Percentiles rank a stretch among this genome's conserved stretches.
Conservation (phyloP, 2,113 vertebrate genomes). For the Bubo bubo region DNA sequence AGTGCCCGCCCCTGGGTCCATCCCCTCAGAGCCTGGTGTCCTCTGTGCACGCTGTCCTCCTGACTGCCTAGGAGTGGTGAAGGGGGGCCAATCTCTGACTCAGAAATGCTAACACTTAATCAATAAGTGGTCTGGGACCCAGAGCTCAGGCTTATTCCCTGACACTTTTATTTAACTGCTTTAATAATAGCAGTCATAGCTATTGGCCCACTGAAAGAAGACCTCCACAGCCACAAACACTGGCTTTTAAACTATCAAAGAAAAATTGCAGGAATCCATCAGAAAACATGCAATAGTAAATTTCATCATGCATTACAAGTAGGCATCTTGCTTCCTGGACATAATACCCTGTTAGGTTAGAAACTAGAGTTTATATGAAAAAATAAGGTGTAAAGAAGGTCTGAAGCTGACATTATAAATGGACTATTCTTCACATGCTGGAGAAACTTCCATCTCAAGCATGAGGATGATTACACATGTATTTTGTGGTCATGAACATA, state of each 20-base stretch:
- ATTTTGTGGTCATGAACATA: background rate
- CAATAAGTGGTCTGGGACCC: background rate
- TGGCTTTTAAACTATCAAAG: background rate
- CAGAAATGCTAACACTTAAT: background rate
- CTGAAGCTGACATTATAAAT: background rate
- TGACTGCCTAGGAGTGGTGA: background rate
- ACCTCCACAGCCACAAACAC: background rate
- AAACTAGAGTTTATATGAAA: background rate
- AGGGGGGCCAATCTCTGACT: background rate
- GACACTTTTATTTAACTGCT: background rate
- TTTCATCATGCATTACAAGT: background rate
- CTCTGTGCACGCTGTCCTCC: background rate
- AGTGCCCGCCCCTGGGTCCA: background rate
- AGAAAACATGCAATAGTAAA: background rate
- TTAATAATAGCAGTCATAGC: background rate
- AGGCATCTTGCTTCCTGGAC: background rate
- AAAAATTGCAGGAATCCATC: background rate
- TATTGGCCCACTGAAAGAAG: background rate
- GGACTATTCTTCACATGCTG: rapidly evolving
- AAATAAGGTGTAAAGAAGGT: background rate
- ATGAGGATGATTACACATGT: background rate
- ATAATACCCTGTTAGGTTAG: background rate
- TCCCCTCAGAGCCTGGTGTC: background rate
- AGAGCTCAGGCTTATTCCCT: background rate
- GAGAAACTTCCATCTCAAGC: background rate